Evolutionary conservation across 2,888 invertebrate species (phyloP).

Genomic region (Oscheius sp.): DNA sequence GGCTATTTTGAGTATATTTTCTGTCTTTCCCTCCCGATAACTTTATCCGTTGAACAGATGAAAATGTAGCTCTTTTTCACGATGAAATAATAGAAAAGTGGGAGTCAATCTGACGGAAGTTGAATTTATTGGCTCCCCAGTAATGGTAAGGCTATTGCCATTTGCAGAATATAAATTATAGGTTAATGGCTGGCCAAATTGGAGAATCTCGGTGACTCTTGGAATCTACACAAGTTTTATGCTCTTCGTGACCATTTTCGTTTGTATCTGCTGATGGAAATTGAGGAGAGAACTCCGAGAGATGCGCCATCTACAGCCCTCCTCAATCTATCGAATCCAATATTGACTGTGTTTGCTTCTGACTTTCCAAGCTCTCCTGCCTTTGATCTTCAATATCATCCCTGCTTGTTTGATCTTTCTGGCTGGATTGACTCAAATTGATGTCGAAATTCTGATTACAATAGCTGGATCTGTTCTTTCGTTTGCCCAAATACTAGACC

Average conservation of each 20-base stretch:
- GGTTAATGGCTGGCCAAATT: not conserved
- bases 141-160: no score
- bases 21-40: not conserved
- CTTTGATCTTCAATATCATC: not conserved
- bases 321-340: not conserved
- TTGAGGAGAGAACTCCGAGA: not conserved
- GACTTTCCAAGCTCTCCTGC: constrained; percentile 7
- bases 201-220: not conserved
- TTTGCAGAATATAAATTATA: no score
- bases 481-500: no score
- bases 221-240: not conserved
- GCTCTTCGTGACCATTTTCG: not conserved
- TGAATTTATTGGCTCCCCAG: not conserved
- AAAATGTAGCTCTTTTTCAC: not conserved
- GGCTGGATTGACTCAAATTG: not conserved
- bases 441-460: not conserved
- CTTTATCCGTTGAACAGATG: not conserved
- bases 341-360: constrained; percentile 1
- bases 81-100: no score
- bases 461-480: no score
- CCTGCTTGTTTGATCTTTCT: not conserved
- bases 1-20: not conserved
- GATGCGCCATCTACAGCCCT: not conserved
- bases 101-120: not conserved
- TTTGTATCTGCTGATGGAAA: not conserved